A percentile compares a stretch with the other conserved stretches of the same genome.
Conservation (phyloP, 1,140 invertebrate species). For the Rhizoglyphus robini region DNA sequence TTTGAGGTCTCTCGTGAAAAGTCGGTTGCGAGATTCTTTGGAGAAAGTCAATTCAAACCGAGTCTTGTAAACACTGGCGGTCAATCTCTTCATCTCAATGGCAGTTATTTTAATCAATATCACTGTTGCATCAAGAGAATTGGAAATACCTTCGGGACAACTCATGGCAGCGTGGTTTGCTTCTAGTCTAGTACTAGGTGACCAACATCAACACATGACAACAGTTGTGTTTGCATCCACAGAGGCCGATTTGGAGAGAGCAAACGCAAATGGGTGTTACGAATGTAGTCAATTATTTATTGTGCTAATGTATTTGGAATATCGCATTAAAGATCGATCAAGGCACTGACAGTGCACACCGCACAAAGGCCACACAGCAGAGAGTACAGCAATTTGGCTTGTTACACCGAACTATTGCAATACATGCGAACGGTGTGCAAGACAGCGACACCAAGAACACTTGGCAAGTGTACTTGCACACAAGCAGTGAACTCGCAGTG, state of each 20-base stretch:
- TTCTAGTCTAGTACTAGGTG: not conserved
- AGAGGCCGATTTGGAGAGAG: not conserved
- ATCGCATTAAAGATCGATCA: not conserved
- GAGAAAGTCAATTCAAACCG: not conserved
- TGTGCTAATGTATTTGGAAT: not conserved
- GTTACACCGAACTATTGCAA: too few species aligned
- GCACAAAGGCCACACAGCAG: too few species aligned
- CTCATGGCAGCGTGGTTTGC: not conserved
- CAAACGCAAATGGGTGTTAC: not conserved
- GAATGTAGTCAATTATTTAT: not conserved
- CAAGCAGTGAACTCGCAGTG: too few species aligned
- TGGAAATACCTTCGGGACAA: not conserved
- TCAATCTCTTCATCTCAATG: conserved; percentile 3
- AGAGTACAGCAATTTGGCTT: too few species aligned
- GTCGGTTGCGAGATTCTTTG: conserved; percentile 1
- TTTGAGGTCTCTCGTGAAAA: too few species aligned
- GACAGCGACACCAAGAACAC: too few species aligned
- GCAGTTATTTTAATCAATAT: conserved; percentile 4
- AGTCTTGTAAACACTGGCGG: not conserved
- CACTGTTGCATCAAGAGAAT: not conserved
- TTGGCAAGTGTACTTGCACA: too few species aligned
- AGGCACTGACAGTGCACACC: too few species aligned
- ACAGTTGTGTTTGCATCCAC: too few species aligned
- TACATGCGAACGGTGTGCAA: too few species aligned
- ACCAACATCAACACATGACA: not conserved